phyloP scores from a whole-genome alignment of 2,888 invertebrate genomes.

The Hirudinaria manillensis region DNA sequence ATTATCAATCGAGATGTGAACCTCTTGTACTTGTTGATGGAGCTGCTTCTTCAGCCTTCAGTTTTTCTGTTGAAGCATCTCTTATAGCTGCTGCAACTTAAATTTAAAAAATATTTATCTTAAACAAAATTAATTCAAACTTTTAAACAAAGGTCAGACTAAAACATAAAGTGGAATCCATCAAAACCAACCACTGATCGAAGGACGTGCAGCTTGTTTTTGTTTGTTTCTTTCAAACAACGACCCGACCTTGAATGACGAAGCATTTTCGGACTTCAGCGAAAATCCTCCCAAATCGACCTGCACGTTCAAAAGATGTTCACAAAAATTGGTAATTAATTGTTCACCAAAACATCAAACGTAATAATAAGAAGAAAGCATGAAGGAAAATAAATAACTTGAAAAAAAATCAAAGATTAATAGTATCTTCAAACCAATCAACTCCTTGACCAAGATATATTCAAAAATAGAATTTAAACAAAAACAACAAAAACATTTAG shows the following conservation, averaged over 20 bases:
- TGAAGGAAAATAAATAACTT: background rate
- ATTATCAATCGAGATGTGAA: no score
- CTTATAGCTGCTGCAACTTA: slow-evolving; percentile 58
- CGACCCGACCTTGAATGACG: slow-evolving; percentile 61
- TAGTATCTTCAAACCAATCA: no score
- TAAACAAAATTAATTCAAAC: background rate
- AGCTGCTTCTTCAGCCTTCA: slow-evolving; percentile 26
- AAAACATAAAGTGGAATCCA: background rate
- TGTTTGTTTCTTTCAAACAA: slow-evolving; percentile 28
- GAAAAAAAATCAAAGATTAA: no score
- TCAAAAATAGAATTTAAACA: no score
- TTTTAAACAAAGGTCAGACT: background rate
- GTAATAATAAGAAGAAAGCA: background rate
- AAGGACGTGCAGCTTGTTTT: background rate
- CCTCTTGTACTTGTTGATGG: slow-evolving; percentile 39
- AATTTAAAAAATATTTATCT: background rate
- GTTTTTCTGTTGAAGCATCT: slow-evolving; percentile 50
- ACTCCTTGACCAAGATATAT: no score
- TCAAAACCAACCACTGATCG: background rate
- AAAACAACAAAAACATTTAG: no score
- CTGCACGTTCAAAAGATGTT: slow-evolving; percentile 11
- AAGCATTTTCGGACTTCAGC: slow-evolving; percentile 56
- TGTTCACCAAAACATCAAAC: background rate
- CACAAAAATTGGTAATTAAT: no score
- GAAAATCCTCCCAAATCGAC: slow-evolving; percentile 47